Evolutionary conservation across 1,140 invertebrate genomes (phyloP), one percentile per base, ranked within the genome.

Genomic region (Lepidurus packardi): DNA sequence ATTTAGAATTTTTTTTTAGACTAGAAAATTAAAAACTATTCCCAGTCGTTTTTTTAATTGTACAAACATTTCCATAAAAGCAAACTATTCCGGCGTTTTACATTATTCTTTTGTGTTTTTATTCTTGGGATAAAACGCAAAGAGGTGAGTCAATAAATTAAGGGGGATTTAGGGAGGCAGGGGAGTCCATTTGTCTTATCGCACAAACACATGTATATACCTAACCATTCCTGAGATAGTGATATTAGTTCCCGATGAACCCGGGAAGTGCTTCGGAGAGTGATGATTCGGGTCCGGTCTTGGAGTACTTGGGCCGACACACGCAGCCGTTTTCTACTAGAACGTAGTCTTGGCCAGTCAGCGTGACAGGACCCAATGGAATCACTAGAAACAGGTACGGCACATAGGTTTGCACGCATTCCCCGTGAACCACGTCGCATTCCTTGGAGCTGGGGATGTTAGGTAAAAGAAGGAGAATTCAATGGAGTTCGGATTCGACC

Each of bases 281-380:
- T 7, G 77, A 78, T 44, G 73, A 78, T 43, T 78, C 73, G 1
- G 53, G 73, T 81, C 75, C 82, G 80, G 11, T 86, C 76, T 86
- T 84, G 45, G 90, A 89, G 82, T 92, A 92, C 85, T 92, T 93
- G 13, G 94, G 94, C 83, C 93, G 90, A 84, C 94, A 96, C 7
- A 94, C 92, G 83, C 94, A 96, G 43, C 94, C 94, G 82, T 92
- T 95, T 84, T 96, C 94, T 5, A 96, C 94, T 24, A 96, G 87
- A 8, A 96, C 93, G 86, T 96, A 96, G 85, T 96, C 94, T 84
- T 95, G 93, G 8, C 93, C 94, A 16, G 94, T 96, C 13, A 96
- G 86, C 11, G 94, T 96, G 7, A 96, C 94, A 1, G 94, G 94
- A 1, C 94, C 94, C 43, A 96, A 84, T 0, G 94, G 94, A 77